phyloP scores from a whole-genome alignment of 1,140 invertebrate genomes.

The Ips nitidus region DNA sequence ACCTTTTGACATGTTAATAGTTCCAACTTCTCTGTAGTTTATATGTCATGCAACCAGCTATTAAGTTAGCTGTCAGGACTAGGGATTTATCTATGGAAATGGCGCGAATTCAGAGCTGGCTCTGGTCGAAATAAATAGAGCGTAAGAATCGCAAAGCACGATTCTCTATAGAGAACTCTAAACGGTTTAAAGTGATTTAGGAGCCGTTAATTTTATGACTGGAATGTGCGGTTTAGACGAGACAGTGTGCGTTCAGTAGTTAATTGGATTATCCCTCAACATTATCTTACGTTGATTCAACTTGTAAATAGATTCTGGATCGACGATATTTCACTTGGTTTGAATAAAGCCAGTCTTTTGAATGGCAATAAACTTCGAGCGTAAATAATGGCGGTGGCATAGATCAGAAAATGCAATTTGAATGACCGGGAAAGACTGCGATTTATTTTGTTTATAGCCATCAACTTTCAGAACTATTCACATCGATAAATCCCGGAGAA shows the following conservation, averaged over 20 bases:
- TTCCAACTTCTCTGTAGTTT: no score
- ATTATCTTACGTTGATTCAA: no score
- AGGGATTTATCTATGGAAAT: constrained; percentile 5
- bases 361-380: not conserved
- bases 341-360: no score
- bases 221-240: not conserved
- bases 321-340: no score
- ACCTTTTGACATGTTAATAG: no score
- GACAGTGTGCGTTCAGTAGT: not conserved
- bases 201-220: constrained; percentile 7
- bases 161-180: constrained; percentile 8
- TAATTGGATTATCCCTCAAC: not conserved
- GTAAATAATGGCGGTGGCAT: not conserved
- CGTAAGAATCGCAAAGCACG: constrained; percentile 11
- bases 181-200: constrained; percentile 10
- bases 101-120: constrained; percentile 1
- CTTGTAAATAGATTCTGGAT: no score
- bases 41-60: constrained; percentile 3
- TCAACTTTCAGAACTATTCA: not conserved
- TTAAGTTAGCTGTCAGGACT: constrained; percentile 9
- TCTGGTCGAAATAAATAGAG: constrained; percentile 13
- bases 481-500: not conserved
- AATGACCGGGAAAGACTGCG: not conserved
- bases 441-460: not conserved
- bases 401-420: constrained; percentile 6